Base-by-base conservation (phyloP, 2,113 vertebrate genomes). In the Delphinus delphis region DNA sequence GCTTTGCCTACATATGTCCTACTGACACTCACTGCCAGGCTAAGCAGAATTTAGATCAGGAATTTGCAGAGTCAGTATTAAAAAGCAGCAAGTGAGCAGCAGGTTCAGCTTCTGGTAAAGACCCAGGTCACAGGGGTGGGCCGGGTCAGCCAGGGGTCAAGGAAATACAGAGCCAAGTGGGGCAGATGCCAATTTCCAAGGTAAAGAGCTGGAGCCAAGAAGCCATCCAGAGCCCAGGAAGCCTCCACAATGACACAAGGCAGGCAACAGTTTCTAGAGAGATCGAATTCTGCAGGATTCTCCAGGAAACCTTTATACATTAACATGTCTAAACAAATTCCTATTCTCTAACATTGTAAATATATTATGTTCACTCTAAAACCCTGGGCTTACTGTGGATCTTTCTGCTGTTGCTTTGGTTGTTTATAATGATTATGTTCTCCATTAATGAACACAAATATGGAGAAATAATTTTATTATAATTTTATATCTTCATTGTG, bases 1-100 rank as follows among this genome's bases (percentile, higher is more conserved):
- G 63, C 53, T 96, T 93, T 97, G 63, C 93, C 89, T 96, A 67
- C 93, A 82, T 96, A 73, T 96, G 90, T 93, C 70, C 79, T 26
- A 83, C 53, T 84, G 87, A 82, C 38, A 91, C 60, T 88, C 65
- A 79, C 53, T 96, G 93, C 89, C 73, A 70, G 47, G 76, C 65
- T 84, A 63, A 88, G 96, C 74, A 81, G 65, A 97, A 97, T 90
- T 83, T 80, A 97, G 89, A 89, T 23, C 38, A 90, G 94, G 95
- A 97, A 96, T 96, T 71, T 96, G 93, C 94, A 93, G 92, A 70
- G 25, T 97, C 92, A 88, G 93, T 74, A 44, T 92, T 93, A 47
- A 96, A 97, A 93, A 93, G 38, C 96, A 97, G 93, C 68, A 70
- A 87, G 89, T 55, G 67, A 96, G 31, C 95, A 97, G 93, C 96